Conservation (phyloP, 2,113 vertebrate genomes). For the Cariama cristata region DNA sequence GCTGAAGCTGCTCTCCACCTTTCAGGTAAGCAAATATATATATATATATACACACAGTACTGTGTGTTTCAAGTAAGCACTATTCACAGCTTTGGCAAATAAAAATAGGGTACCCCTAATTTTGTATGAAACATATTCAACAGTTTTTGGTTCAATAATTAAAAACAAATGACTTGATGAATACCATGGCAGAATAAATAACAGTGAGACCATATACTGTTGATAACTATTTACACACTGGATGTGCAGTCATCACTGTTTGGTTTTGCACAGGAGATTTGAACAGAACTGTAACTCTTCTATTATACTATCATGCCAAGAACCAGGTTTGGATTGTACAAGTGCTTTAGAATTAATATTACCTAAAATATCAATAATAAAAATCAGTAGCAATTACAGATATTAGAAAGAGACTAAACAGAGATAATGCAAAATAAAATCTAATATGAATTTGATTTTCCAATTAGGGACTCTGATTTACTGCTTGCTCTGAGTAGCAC, state of each 20-base stretch:
- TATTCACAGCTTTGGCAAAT: background rate
- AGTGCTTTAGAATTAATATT: background rate
- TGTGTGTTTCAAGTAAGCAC: background rate
- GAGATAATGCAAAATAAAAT: background rate
- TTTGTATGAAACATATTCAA: background rate
- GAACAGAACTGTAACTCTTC: background rate
- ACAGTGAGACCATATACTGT: background rate
- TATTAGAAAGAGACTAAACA: background rate
- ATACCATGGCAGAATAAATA: background rate
- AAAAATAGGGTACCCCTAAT: background rate
- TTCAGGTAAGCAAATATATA: background rate
- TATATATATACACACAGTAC: too few species aligned
- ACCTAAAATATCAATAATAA: background rate
- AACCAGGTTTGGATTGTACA: background rate
- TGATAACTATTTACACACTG: background rate
- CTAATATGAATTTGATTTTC: background rate
- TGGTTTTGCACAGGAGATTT: background rate
- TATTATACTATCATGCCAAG: background rate
- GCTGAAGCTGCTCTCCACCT: background rate
- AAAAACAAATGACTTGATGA: background rate
- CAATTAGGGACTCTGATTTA: background rate
- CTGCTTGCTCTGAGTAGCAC: background rate
- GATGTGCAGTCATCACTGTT: background rate
- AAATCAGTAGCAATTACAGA: background rate
- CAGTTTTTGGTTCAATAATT: background rate